Evolutionary conservation across 2,797 vertebrate species (phyloP), one percentile per base, ranked within the genome.

Genomic region (Alosa sapidissima): DNA sequence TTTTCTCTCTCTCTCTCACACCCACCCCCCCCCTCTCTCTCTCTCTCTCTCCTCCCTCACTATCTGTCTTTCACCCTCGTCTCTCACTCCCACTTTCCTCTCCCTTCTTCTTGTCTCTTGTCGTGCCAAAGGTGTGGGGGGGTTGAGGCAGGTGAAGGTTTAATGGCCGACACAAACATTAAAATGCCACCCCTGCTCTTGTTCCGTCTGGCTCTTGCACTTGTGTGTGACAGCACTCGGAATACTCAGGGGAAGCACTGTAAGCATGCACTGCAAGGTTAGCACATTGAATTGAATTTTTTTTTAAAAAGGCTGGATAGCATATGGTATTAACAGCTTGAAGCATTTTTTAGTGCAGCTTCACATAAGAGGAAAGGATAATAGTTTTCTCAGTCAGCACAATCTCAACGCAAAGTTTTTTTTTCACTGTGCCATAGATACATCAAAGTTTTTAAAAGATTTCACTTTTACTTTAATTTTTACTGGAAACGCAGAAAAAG

Each of bases 321-420:
- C 58, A 62, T 62, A 62, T 62, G 58, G 58, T 62, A 62, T n/a
- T 62, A 62, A 62, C 58, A 62, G 58, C 58, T 62, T 62, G 58
- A n/a, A 62, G 58, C 58, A 24, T 62, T 62, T 62, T 62, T 62
- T 62, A 60, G 58, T 2, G n/a, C 24, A 9, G 6, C 58, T 62
- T 24, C 58, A 62, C 7, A 24, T 24, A 62, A 45, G 36, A 19
- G 72, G 36, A 78, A 47, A 47, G 36, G 19, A 5, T 78, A 78
- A 78, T 78, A 78, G 36, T 8, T 16, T 78, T 19, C 14, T 78
- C 72, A 47, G 36, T 45, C 16, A 78, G 41, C 72, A 47, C 72
- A 78, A 78, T 78, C 16, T 47, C 41, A 47, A 47, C 16, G 36
- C 19, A 19, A 7, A 47, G 41, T 21, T 8, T 19, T 55, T 55